Evolutionary conservation across 2,888 invertebrate species (phyloP), one percentile per base, ranked within the genome.

Genomic region (Psococerastis gibbosa): DNA sequence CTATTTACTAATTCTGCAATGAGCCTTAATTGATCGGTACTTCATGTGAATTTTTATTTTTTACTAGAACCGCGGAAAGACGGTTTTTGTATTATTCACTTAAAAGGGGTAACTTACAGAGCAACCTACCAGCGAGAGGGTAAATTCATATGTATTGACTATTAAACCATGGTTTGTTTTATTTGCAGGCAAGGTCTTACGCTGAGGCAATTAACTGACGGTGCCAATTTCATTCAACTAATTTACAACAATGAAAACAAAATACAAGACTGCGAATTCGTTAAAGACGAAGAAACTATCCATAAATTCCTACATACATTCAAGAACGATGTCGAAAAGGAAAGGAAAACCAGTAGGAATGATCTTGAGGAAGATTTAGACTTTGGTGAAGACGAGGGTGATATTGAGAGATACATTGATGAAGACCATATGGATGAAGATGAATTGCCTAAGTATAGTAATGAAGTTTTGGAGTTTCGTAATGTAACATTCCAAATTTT

Each of bases 121-220:
- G n/a, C n/a, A n/a, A n/a, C n/a, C n/a, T n/a, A n/a, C n/a, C n/a
- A n/a, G n/a, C n/a, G n/a, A n/a, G n/a, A n/a, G n/a, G n/a, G n/a
- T n/a, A n/a, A n/a, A n/a, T n/a, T n/a, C n/a, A n/a, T n/a, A n/a
- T n/a, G n/a, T n/a, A n/a, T n/a, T n/a, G n/a, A n/a, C n/a, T n/a
- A n/a, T 31, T 31, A 31, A 31, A 9, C 33, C 17, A 16, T 5
- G 6, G 3, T 23, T 46, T 46, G 41, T 49, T 47, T 49, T 46
- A 49, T 48, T 54, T 55, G 8, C 61, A 71, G 70, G 66, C 53
- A 66, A 63, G 64, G 73, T 66, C 56, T 78, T 17, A 68, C 67
- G 50, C 66, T 78, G 18, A 71, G 76, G 16, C 76, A 79, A 57
- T 61, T 78, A 50, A 70, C 74, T n/a, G 73, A 76, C 55, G 75